A percentile compares a stretch with the other conserved stretches of the same genome.
Conservation (phyloP, 2,113 vertebrate species). For the Hystrix cristata region DNA sequence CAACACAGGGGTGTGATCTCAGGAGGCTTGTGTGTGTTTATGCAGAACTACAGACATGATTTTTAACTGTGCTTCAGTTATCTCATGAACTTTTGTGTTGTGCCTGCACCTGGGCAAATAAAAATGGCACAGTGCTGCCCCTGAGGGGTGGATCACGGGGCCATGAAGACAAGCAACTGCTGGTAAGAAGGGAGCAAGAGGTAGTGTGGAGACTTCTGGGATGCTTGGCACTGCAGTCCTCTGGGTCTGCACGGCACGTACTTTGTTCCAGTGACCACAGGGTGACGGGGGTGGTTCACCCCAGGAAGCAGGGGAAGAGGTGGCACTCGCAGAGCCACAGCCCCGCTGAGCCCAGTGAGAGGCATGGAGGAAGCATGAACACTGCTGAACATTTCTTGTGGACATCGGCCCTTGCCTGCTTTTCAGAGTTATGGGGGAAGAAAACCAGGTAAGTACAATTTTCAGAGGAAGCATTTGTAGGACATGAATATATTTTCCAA, state of each 20-base stretch:
- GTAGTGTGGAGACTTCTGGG: too few species aligned
- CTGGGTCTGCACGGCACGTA: neutral
- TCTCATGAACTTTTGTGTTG: neutral
- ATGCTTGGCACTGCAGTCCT: neutral
- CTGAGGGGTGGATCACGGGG: too few species aligned
- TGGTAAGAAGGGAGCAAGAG: neutral
- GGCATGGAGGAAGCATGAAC: neutral
- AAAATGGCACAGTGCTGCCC: neutral
- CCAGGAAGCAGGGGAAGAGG: neutral
- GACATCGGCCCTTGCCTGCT: neutral
- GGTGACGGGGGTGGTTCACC: neutral
- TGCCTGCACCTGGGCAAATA: neutral
- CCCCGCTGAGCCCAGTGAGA: neutral
- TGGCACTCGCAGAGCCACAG: neutral
- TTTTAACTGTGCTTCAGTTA: neutral
- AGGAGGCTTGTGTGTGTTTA: neutral
- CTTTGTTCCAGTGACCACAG: neutral
- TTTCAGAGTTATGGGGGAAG: neutral
- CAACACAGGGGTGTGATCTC: too few species aligned
- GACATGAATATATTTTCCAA: neutral
- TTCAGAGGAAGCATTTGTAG: neutral
- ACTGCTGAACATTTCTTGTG: neutral
- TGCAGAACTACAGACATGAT: neutral
- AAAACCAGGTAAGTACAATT: neutral
- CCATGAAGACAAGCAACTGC: neutral